A percentile compares a stretch with the other conserved stretches of the same genome.
Conservation (phyloP, 1,140 invertebrate species). For the Orchestia grillus region DNA sequence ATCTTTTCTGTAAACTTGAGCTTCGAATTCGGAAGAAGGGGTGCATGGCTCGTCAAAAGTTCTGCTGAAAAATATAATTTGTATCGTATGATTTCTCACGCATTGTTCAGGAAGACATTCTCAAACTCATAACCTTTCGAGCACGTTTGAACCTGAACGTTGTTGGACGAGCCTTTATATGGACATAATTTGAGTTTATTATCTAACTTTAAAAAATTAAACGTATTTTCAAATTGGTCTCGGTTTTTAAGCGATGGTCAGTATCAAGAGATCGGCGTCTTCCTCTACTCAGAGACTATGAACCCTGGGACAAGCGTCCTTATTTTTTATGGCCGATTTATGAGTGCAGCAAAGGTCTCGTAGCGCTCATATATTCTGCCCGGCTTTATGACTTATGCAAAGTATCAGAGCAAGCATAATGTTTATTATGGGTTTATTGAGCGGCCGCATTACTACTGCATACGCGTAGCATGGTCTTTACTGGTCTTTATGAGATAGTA, state of each 20-base stretch:
- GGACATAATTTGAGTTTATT: neutral
- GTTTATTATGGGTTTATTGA: neutral
- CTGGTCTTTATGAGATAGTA: neutral
- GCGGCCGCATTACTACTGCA: neutral
- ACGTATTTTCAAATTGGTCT: neutral
- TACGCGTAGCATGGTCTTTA: neutral
- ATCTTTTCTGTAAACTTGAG: too few species aligned
- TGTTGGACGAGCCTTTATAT: neutral
- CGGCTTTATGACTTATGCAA: neutral
- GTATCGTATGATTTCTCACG: too few species aligned
- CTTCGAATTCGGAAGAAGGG: too few species aligned
- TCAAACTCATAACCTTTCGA: neutral
- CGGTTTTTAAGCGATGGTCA: neutral
- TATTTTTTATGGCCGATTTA: neutral
- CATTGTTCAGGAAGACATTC: neutral
- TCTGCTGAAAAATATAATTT: too few species aligned
- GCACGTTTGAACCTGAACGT: neutral
- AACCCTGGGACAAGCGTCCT: neutral
- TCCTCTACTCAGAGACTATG: neutral
- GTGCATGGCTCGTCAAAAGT: too few species aligned
- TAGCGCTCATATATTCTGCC: neutral
- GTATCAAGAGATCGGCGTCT: neutral
- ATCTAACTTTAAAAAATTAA: neutral
- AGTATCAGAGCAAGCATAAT: neutral
- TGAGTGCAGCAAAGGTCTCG: neutral